Base-by-base conservation (phyloP, 2,113 vertebrate genomes). In the Tachysurus fulvidraco region DNA sequence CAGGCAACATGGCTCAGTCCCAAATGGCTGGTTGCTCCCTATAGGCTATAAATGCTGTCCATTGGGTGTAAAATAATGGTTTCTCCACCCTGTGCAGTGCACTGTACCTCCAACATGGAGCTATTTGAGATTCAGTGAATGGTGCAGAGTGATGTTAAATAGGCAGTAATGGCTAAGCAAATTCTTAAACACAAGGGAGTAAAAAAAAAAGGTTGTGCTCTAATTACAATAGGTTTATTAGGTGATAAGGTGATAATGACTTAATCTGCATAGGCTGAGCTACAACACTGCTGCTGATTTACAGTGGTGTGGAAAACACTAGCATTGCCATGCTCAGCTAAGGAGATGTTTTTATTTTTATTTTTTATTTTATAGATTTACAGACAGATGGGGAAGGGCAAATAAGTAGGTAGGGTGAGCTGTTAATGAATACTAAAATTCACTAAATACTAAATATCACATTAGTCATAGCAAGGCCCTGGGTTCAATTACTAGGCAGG, bases 191-290 rank as follows among this genome's bases (percentile, higher is more conserved):
- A 76, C 73, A 85, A 14, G 54, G 46, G 67, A 65, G 82, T 86
- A 55, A 44, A 81, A 83, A 81, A 85, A 81, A 85, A 52, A 62
- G 60, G 73, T 83, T 83, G n/a, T 23, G 50, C 83, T 71, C 79
- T 83, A 83, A 87, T 83, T 83, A 86, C 52, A 52, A 55, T n/a
- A 50, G 28, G 46, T 57, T 83, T 57, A 86, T 80, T 25, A 82
- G 69, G 54, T 25, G 60, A 86, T 28, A 73, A 41, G 52, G 55
- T 88, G 69, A 83, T 90, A 80, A 88, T 87, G 60, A 83, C 69
- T 88, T 83, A 21, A 88, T 88, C 73, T 85, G 74, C 69, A 54
- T 87, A 30, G 84, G 65, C 52, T 19, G 36, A 50, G 28, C 52
- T 36, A 36, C 2, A 12, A 13, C 16, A 36, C 41, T 60, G 19